Evolutionary conservation across 2,113 vertebrate genomes (phyloP).

Genomic region (Saimiri boliviensis): DNA sequence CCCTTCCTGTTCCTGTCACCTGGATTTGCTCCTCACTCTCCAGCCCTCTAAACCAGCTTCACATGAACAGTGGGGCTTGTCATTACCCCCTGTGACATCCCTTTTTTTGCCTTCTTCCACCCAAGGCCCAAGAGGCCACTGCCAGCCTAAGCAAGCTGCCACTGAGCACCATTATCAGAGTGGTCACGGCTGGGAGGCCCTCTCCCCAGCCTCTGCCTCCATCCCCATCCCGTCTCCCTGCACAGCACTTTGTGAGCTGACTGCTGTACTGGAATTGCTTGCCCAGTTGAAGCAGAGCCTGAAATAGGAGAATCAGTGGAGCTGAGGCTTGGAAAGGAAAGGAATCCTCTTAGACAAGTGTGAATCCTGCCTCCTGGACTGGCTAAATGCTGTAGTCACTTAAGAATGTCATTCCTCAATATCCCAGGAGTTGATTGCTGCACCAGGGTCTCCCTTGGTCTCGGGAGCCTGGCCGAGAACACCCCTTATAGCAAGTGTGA

Average conservation of each 20-base stretch:
- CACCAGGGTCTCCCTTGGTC: not conserved
- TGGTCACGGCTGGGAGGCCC: not conserved
- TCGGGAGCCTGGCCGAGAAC: not conserved
- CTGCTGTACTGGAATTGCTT: too few relatives aligned
- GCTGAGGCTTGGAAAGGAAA: not conserved
- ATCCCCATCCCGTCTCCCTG: not conserved
- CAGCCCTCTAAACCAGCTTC: not conserved
- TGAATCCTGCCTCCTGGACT: not conserved
- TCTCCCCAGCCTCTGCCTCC: not conserved
- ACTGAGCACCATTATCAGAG: too few relatives aligned
- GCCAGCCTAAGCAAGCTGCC: not conserved
- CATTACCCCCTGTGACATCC: rapidly evolving
- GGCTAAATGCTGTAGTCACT: not conserved
- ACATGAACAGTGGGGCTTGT: not conserved
- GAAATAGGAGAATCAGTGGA: not conserved
- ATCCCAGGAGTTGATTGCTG: not conserved
- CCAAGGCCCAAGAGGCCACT: not conserved
- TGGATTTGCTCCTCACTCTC: not conserved
- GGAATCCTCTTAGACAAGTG: not conserved
- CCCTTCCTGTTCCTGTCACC: too few relatives aligned
- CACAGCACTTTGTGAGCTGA: not conserved
- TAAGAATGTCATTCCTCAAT: not conserved
- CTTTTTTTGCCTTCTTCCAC: not conserved
- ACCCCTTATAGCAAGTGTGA: not conserved
- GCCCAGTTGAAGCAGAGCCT: not conserved